Evolutionary conservation across 2,797 vertebrate species (phyloP).

Genomic region (Erpetoichthys calabaricus): DNA sequence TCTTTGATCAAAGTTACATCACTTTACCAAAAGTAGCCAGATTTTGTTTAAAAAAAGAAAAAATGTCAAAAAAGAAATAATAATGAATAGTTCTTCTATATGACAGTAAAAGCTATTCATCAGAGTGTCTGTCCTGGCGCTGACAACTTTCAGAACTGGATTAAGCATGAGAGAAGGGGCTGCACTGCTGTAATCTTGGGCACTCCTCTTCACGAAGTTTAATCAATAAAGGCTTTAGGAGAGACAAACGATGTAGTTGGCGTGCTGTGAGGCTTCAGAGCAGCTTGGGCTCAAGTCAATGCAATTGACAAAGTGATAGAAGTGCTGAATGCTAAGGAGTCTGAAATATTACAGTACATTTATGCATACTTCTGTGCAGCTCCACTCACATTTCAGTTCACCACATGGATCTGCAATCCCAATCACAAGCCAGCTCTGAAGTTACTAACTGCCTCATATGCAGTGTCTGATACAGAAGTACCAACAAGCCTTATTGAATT

Average conservation of each 20-base stretch:
- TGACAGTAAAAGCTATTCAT: not conserved
- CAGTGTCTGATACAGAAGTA: too few species aligned
- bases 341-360: too few species aligned
- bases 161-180: not conserved
- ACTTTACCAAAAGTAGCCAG: not conserved
- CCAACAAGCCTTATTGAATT: too few species aligned
- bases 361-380: too few species aligned
- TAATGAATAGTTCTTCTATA: not conserved
- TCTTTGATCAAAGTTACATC: too few species aligned
- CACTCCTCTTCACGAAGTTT: not conserved
- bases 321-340: too few species aligned
- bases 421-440: too few species aligned
- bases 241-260: not conserved
- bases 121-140: not conserved
- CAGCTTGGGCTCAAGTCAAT: too few species aligned
- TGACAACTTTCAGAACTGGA: not conserved
- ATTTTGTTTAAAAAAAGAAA: not conserved
- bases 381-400: too few species aligned
- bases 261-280: not conserved
- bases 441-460: too few species aligned
- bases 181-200: conserved; percentile 1
- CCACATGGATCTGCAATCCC: too few species aligned
- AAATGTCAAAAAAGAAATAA: not conserved
- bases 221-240: conserved; percentile 6
- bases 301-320: too few species aligned